Percentiles rank a stretch among this genome's conserved stretches.
phyloP scores from a whole-genome alignment of 1,140 invertebrate genomes.

The Drosophila ercepeae region DNA sequence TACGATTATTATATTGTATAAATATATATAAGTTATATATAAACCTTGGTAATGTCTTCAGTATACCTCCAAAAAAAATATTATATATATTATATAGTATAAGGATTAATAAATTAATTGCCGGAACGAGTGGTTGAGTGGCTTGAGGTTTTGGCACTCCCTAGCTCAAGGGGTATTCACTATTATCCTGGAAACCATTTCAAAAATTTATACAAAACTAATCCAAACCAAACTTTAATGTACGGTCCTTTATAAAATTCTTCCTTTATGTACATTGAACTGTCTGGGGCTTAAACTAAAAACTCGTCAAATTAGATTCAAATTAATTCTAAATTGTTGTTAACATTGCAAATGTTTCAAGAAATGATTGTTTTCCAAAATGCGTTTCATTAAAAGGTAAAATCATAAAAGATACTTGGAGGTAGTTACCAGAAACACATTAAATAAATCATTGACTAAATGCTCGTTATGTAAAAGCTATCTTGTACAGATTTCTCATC shows the following conservation, averaged over 20 bases:
- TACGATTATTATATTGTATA: conserved; percentile 9
- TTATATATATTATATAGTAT: not conserved
- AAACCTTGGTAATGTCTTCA: conserved; percentile 10
- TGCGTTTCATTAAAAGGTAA: no score
- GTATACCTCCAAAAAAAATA: not conserved
- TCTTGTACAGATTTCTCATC: no score
- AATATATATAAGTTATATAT: not conserved
- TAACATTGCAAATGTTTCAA: no score
- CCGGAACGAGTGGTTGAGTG: not conserved
- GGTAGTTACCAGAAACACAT: not conserved
- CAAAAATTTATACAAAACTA: no score
- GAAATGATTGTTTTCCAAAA: no score
- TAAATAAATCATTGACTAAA: not conserved
- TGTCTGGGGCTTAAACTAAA: not conserved
- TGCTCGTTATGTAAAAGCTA: not conserved
- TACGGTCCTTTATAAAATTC: not conserved
- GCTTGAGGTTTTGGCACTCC: not conserved
- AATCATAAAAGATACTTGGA: not conserved
- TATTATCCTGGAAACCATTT: not conserved
- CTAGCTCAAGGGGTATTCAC: conserved; percentile 13
- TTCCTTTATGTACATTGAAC: not conserved
- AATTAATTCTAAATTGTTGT: no score
- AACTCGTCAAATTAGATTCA: no score
- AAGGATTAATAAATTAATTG: conserved; percentile 28
- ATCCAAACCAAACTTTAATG: not conserved